phyloP scores from a whole-genome alignment of 2,888 invertebrate genomes.

The Cerceris ruficornis region DNA sequence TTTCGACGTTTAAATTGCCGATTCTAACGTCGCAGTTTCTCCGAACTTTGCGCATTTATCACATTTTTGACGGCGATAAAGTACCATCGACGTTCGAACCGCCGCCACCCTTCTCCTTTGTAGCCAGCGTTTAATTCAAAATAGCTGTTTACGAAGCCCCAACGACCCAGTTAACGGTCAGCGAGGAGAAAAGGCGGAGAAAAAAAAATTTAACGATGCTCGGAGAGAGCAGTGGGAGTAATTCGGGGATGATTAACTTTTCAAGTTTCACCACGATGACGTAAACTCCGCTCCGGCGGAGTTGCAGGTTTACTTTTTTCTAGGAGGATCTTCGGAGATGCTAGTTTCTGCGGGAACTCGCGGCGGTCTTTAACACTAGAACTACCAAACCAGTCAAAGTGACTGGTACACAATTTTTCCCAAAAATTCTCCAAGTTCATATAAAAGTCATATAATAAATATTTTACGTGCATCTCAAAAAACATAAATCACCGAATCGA shows the following conservation, averaged over 20 bases:
- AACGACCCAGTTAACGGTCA: constrained; percentile 17
- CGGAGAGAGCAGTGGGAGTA: constrained; percentile 24
- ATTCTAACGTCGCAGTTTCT: constrained; percentile 9
- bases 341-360: not conserved
- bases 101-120: not conserved
- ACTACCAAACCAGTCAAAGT: no score
- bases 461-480: no score
- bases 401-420: no score
- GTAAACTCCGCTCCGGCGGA: constrained; percentile 16
- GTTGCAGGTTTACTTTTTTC: constrained; percentile 6
- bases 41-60: constrained; percentile 1
- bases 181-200: not conserved
- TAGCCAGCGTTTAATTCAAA: constrained; percentile 18
- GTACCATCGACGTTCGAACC: not conserved
- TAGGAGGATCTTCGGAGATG: constrained; percentile 8
- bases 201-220: constrained; percentile 41
- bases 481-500: no score
- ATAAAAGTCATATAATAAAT: no score
- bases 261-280: constrained; percentile 36
- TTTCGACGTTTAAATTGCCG: not conserved
- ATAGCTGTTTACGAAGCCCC: not conserved
- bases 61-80: not conserved
- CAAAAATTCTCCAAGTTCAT: no score
- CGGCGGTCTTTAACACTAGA: no score
- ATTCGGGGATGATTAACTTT: constrained; percentile 44